A percentile compares a stretch with the other conserved stretches of the same genome.
Conservation (phyloP, 35 echinoderm and acorn worm genomes). For the Lytechinus variegatus region DNA sequence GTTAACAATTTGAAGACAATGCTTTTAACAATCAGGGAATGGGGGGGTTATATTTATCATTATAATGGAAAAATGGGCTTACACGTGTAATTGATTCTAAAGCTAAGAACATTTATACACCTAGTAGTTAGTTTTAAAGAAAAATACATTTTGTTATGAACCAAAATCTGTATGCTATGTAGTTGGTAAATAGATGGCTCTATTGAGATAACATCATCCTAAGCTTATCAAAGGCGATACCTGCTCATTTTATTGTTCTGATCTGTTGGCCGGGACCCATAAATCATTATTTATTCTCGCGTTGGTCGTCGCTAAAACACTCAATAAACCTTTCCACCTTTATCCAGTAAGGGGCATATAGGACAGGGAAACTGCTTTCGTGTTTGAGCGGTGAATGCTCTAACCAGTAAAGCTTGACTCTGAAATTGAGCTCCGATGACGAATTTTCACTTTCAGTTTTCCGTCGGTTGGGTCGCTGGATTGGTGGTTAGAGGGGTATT, state of each 20-base stretch:
- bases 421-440: background rate
- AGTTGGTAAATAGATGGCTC: background rate
- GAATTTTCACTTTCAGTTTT: conserved; percentile 19
- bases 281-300: background rate
- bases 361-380: background rate
- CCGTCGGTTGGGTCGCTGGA: background rate
- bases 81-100: too few species aligned
- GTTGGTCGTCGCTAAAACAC: background rate
- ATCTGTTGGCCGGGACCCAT: background rate
- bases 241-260: background rate
- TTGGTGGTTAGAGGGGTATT: background rate
- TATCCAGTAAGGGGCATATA: background rate
- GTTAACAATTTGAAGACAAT: too few species aligned
- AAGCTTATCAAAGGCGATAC: background rate
- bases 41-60: too few species aligned
- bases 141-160: background rate
- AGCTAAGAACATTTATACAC: too few species aligned
- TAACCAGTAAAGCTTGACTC: background rate
- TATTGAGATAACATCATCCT: background rate
- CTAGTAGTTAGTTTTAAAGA: too few species aligned
- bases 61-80: too few species aligned
- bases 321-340: background rate
- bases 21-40: too few species aligned
- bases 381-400: background rate
- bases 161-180: background rate